phyloP scores from a whole-genome alignment of 2,113 vertebrate species.

The Tetrao urogallus region DNA sequence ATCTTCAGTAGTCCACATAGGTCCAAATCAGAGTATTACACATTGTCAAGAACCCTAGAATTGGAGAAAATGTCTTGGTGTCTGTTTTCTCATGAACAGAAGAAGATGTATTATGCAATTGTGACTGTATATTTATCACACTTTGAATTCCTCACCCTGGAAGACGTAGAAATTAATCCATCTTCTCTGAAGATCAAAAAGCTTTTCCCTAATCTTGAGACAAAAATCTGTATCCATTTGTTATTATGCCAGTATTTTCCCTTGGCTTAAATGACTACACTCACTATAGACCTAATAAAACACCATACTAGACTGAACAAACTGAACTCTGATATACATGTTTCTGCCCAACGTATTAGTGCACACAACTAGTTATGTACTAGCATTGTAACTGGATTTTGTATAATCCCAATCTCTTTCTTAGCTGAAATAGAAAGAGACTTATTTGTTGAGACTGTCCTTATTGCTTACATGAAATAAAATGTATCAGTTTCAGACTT shows the following conservation, averaged over 20 bases:
- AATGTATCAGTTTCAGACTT: not conserved
- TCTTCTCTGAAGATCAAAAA: not conserved
- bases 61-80: not conserved
- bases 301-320: not conserved
- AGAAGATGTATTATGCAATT: not conserved
- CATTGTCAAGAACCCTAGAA: not conserved
- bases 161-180: constrained; percentile 3
- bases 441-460: not conserved
- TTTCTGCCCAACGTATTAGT: not conserved
- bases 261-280: not conserved
- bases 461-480: not conserved
- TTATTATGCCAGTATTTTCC: not conserved
- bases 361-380: not conserved
- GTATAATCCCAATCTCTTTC: not conserved
- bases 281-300: constrained; percentile 2
- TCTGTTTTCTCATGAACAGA: not conserved
- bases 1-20: accelerated
- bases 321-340: not conserved
- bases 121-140: not conserved
- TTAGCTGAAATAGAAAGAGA: not conserved
- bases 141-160: not conserved
- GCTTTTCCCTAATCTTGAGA: not conserved
- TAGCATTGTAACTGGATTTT: not conserved
- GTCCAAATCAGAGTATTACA: not conserved
- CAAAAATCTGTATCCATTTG: constrained; percentile 15